These are phyloP conservation scores for Pangasius djambal DNA, from an alignment of 2,797 vertebrate species.

Conservation along the genomic window DNA sequence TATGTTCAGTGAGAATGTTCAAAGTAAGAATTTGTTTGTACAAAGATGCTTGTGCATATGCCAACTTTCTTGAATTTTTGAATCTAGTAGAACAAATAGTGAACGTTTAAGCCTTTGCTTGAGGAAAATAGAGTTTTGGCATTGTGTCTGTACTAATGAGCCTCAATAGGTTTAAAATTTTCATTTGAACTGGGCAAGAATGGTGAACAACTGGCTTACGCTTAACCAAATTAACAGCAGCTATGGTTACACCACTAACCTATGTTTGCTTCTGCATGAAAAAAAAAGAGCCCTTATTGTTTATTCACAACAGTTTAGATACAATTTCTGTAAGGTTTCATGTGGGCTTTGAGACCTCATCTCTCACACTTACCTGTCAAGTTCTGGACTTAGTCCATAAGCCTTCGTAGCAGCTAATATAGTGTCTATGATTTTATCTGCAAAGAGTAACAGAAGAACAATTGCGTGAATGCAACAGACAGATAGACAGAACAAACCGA, in stretches of 20 bases:
- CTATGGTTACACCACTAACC: not conserved
- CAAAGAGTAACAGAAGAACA: slow-evolving; percentile 35
- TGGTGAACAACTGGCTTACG: not conserved
- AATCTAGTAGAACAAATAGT: not conserved
- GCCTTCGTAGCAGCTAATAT: slow-evolving; percentile 66
- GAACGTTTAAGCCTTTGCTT: not conserved
- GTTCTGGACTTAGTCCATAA: slow-evolving; percentile 65
- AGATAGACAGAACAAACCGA: not conserved
- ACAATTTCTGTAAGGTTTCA: not conserved
- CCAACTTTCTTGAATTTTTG: not conserved
- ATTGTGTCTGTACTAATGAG: not conserved
- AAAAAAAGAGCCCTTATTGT: not conserved
- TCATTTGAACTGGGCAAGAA: not conserved
- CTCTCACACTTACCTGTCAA: slow-evolving; percentile 64
- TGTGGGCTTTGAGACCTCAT: not conserved
- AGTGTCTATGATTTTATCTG: slow-evolving; percentile 70
- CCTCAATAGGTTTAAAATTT: not conserved
- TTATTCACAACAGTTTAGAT: not conserved
- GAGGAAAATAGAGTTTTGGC: not conserved
- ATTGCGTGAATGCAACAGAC: slow-evolving; percentile 3
- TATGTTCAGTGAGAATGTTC: not conserved
- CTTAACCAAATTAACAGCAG: not conserved
- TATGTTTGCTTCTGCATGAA: not conserved
- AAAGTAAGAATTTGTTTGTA: not conserved
- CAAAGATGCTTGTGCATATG: not conserved